A percentile compares a stretch with the other conserved stretches of the same genome.
Conservation (phyloP, 2,888 invertebrate genomes). For the Rotaria sp. region DNA sequence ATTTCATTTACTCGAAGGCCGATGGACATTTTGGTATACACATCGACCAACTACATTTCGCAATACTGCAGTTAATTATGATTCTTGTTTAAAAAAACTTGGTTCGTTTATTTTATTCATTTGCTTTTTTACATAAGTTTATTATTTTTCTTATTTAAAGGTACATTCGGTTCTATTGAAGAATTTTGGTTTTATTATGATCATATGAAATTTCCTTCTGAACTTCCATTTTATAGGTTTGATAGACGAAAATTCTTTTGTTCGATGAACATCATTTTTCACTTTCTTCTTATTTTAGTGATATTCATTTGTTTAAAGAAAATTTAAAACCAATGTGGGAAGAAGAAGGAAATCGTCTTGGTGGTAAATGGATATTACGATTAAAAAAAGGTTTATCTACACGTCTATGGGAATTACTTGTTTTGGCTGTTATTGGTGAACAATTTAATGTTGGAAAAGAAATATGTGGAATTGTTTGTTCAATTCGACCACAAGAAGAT, state of each 20-base stretch:
- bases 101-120: background rate
- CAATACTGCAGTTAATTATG: slow-evolving; percentile 30
- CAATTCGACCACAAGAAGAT: slow-evolving; percentile 90
- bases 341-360: slow-evolving; percentile 40
- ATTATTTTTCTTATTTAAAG: slow-evolving; percentile 25
- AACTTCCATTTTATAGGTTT: slow-evolving; percentile 30
- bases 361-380: slow-evolving; percentile 41
- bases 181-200: slow-evolving; percentile 40
- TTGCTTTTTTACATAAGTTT: background rate
- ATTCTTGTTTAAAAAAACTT: slow-evolving; percentile 25
- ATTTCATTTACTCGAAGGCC: slow-evolving; percentile 32
- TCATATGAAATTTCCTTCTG: slow-evolving; percentile 37
- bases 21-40: slow-evolving; percentile 39
- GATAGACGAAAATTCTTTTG: background rate
- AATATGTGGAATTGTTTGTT: slow-evolving; percentile 93
- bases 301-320: slow-evolving; percentile 39
- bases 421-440: slow-evolving; percentile 94
- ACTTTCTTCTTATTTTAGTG: background rate
- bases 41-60: slow-evolving; percentile 36
- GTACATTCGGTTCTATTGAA: slow-evolving; percentile 38
- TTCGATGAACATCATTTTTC: background rate
- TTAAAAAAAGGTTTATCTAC: slow-evolving; percentile 68
- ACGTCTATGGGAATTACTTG: slow-evolving; percentile 94
- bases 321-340: slow-evolving; percentile 42
- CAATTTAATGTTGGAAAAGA: slow-evolving; percentile 97